Percentiles rank a stretch among this genome's conserved stretches.
phyloP scores from a whole-genome alignment of 2,797 vertebrate genomes.

The Melanotaenia maccullochi region DNA sequence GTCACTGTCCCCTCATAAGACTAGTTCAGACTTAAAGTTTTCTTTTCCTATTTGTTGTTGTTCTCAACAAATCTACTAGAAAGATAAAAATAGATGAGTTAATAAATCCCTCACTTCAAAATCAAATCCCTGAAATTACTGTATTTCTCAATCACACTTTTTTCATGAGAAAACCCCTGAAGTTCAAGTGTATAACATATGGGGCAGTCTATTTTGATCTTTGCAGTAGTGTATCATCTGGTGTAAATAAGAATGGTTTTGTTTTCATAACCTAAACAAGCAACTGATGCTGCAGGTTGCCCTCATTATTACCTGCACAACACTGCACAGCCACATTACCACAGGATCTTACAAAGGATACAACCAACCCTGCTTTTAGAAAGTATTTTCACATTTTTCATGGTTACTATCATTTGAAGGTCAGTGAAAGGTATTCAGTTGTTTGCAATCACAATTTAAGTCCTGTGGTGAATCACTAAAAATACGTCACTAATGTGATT shows the following conservation, averaged over 20 bases:
- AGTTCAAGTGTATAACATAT: no score
- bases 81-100: not conserved
- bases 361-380: not conserved
- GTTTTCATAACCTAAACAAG: not conserved
- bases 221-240: no score
- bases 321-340: not conserved
- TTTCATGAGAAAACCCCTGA: no score
- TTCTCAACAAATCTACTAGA: constrained; percentile 11
- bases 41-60: not conserved
- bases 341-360: not conserved
- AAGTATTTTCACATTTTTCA: not conserved
- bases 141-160: no score
- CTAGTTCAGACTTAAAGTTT: not conserved
- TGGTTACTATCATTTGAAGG: not conserved
- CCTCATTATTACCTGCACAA: no score
- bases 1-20: no score
- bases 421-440: not conserved
- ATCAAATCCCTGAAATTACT: not conserved
- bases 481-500: no score
- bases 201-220: no score
- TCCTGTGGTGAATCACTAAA: no score
- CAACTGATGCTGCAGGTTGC: not conserved
- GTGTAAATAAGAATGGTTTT: not conserved
- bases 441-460: not conserved
- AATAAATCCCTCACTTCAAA: not conserved